phyloP scores from a whole-genome alignment of 1,140 invertebrate genomes.

The Steinernema feltiae region DNA sequence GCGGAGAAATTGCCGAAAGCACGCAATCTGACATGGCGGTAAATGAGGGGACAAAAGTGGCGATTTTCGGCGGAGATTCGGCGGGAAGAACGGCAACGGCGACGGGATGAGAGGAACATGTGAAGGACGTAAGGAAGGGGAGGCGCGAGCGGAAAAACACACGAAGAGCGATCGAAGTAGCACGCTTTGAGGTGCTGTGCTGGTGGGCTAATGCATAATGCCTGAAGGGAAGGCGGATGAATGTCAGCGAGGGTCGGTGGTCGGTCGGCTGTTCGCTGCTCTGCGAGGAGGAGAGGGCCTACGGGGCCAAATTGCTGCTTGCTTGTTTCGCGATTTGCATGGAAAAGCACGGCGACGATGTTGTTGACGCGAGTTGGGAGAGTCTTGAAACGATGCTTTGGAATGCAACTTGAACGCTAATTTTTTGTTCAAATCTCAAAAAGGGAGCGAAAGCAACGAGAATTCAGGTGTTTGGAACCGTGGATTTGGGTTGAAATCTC shows the following conservation, averaged over 20 bases:
- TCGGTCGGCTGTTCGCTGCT: too few species aligned
- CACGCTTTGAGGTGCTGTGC: neutral
- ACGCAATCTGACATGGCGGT: neutral
- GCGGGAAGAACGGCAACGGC: neutral
- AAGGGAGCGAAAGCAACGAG: too few species aligned
- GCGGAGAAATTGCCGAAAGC: neutral
- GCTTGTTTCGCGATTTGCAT: too few species aligned
- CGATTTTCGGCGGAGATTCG: neutral
- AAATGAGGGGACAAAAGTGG: neutral
- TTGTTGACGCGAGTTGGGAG: too few species aligned
- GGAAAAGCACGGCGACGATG: too few species aligned
- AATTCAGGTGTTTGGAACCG: too few species aligned
- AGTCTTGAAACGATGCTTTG: too few species aligned
- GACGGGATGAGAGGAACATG: neutral
- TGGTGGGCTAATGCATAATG: neutral
- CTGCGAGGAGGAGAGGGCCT: too few species aligned
- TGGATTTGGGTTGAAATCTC: too few species aligned
- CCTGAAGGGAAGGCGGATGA: neutral
- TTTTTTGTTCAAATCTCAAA: too few species aligned
- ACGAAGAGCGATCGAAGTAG: neutral
- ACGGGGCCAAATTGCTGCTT: too few species aligned
- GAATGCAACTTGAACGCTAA: too few species aligned
- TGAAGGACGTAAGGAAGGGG: neutral
- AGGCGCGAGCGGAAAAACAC: neutral
- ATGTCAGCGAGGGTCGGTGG: neutral